Conservation (phyloP, 1,140 invertebrate genomes). For the Chymomyza costata region DNA sequence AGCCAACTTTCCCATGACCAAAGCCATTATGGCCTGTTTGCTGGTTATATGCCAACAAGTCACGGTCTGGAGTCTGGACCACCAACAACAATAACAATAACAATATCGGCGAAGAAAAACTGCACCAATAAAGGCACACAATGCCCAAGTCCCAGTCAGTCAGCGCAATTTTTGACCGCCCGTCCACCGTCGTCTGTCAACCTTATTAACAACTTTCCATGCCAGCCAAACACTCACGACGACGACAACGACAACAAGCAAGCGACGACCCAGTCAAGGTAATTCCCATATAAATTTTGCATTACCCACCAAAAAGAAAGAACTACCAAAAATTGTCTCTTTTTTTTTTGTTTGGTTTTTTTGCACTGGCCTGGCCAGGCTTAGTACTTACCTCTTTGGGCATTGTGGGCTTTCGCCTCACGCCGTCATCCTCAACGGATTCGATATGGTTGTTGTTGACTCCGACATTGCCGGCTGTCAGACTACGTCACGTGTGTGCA, state of each 20-base stretch:
- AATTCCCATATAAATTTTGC: constrained; percentile 65
- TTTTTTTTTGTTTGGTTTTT: constrained; percentile 23
- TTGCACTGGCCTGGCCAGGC: not conserved
- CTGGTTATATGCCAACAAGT: constrained; percentile 42
- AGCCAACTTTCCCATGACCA: constrained; percentile 70
- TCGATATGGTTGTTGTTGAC: no score
- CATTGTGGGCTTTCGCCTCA: constrained; percentile 31
- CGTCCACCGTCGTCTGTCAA: constrained; percentile 8
- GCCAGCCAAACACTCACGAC: no score
- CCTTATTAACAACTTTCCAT: no score
- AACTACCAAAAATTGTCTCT: constrained; percentile 26
- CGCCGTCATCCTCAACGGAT: constrained; percentile 1
- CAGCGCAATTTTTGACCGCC: constrained; percentile 24
- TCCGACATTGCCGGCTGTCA: not conserved
- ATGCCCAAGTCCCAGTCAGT: constrained; percentile 25
- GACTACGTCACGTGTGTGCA: constrained; percentile 42
- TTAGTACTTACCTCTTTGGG: constrained; percentile 20
- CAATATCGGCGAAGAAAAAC: no score
- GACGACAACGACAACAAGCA: no score
- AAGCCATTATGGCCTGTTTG: constrained; percentile 50
- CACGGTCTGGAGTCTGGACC: constrained; percentile 50
- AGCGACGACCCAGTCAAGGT: constrained; percentile 56
- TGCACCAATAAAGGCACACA: constrained; percentile 62
- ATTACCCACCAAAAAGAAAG: constrained; percentile 43
- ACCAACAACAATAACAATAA: no score